Evolutionary conservation across 2,113 vertebrate species (phyloP).

Genomic region (Cyanoliseus patagonus): DNA sequence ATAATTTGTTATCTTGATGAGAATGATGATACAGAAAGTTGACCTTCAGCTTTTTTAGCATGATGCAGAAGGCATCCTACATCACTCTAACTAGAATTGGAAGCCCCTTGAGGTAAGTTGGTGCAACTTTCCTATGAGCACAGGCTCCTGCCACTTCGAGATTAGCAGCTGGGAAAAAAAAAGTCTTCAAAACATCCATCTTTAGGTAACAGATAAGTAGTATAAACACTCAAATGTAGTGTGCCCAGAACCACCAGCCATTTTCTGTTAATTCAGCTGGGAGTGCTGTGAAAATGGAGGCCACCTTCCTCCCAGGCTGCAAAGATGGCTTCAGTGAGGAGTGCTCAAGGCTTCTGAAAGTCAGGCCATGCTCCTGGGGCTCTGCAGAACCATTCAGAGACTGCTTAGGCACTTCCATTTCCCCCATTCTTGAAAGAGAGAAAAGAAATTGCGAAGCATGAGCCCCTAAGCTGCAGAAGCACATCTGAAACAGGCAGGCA

Average conservation of each 20-base stretch:
- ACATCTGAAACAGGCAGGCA: background rate
- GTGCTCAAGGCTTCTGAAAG: background rate
- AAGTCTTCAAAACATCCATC: background rate
- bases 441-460: background rate
- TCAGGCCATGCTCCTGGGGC: background rate
- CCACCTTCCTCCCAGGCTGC: background rate
- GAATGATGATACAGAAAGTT: background rate
- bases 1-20: background rate
- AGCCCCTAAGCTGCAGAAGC: background rate
- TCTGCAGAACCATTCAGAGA: background rate
- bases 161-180: background rate
- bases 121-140: background rate
- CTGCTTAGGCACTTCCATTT: background rate
- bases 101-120: background rate
- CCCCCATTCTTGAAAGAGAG: background rate
- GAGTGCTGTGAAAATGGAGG: background rate
- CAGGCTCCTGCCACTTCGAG: background rate
- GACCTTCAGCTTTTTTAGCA: background rate
- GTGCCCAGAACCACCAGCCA: background rate
- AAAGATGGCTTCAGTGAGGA: background rate
- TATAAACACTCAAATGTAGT: background rate
- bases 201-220: conserved; percentile 17
- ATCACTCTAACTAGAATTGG: background rate
- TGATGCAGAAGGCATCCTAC: background rate
- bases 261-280: conserved; percentile 19